phyloP scores from a whole-genome alignment of 2,113 vertebrate genomes.

The Chrysemys picta region DNA sequence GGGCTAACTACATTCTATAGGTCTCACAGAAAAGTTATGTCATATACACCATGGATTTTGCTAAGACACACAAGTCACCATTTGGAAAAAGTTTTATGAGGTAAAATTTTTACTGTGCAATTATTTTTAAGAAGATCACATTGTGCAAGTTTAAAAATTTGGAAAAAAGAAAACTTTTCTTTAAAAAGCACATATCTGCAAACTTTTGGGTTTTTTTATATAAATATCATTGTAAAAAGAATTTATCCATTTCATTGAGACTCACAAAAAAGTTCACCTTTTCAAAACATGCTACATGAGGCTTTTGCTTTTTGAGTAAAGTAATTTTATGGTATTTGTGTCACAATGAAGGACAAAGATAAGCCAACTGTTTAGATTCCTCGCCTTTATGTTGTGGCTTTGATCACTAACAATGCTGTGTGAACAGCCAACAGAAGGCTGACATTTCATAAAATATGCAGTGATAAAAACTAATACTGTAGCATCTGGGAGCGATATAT shows the following conservation, averaged over 20 bases:
- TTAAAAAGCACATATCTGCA: background rate
- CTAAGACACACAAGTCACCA: background rate
- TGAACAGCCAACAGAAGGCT: conserved; percentile 90
- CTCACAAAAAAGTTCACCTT: conserved; percentile 63
- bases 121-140: background rate
- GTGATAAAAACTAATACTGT: conserved; percentile 91
- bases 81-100: conserved; percentile 10
- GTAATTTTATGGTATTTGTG: conserved; percentile 81
- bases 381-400: conserved; percentile 87
- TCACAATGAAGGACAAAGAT: conserved; percentile 85
- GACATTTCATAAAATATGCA: conserved; percentile 93
- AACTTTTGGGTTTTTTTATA: conserved; percentile 16
- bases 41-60: background rate
- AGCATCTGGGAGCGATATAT: conserved; percentile 89
- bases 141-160: background rate
- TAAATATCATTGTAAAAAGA: conserved; percentile 25
- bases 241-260: conserved; percentile 49
- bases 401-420: conserved; percentile 89
- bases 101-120: background rate
- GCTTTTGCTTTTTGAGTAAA: conserved; percentile 68
- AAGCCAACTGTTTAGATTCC: conserved; percentile 86
- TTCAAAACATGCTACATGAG: conserved; percentile 39
- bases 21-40: conserved; percentile 3
- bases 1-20: background rate
- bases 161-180: conserved; percentile 41